A percentile compares a stretch with the other conserved stretches of the same genome.
Conservation (phyloP, 2,888 invertebrate species). For the Liodrosophila aerea region DNA sequence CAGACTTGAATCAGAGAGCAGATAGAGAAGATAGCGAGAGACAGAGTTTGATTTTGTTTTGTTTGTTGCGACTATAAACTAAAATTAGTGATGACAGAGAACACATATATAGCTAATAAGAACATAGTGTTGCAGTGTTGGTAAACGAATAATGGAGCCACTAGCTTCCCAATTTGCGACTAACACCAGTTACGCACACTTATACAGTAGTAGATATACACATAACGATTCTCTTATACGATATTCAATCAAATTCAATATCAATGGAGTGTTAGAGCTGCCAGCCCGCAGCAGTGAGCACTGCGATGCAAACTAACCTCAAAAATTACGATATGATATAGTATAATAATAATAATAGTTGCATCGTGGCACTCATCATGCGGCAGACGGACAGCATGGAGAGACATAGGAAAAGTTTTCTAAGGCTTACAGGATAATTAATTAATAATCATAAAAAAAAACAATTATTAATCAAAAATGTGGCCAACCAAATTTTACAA, state of each 20-base stretch:
- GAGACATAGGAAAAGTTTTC: conserved; percentile 72
- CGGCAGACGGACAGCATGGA: conserved; percentile 14
- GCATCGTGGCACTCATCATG: conserved; percentile 18
- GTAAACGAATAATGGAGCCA: conserved; percentile 34
- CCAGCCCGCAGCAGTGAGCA: conserved; percentile 17
- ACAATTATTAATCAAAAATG: conserved; percentile 53
- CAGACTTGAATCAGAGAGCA: conserved; percentile 4
- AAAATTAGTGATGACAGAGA: conserved; percentile 79
- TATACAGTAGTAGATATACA: conserved; percentile 46
- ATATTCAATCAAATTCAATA: conserved; percentile 30
- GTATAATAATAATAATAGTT: too few relatives aligned
- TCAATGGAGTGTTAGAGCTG: conserved; percentile 39
- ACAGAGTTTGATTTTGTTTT: too few relatives aligned
- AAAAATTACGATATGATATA: conserved; percentile 31
- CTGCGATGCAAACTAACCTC: conserved; percentile 37
- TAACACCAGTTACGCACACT: conserved; percentile 81
- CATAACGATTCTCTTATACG: conserved; percentile 30
- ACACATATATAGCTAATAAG: conserved; percentile 56
- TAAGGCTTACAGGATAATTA: conserved; percentile 41
- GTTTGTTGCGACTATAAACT: conserved; percentile 38
- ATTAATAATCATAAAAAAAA: conserved; percentile 5
- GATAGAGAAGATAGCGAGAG: not conserved
- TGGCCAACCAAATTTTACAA: conserved; percentile 66
- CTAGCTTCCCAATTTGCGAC: conserved; percentile 75
- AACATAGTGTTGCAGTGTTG: conserved; percentile 23